A percentile compares a stretch with the other conserved stretches of the same genome.
phyloP scores from a whole-genome alignment of 2,888 invertebrate species.

The Crepidodera aurea region DNA sequence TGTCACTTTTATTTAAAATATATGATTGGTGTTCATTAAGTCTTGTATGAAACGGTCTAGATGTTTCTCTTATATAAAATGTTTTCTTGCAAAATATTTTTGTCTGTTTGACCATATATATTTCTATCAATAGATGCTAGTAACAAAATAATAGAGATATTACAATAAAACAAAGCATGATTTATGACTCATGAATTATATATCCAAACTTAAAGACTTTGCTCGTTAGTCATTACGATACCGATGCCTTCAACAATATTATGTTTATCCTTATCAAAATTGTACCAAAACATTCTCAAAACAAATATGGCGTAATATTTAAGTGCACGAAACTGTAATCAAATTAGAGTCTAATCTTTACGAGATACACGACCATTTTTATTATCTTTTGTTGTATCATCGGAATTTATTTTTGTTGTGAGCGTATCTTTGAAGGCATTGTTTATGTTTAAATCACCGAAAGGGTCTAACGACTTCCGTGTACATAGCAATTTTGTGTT shows the following conservation, averaged over 20 bases:
- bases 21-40: too few species aligned
- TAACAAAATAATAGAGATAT: too few species aligned
- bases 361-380: not conserved
- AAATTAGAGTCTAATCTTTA: not conserved
- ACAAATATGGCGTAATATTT: slow-evolving; percentile 6
- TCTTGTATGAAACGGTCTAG: too few species aligned
- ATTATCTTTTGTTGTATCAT: not conserved
- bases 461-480: slow-evolving; percentile 5
- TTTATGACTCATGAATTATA: too few species aligned
- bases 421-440: not conserved
- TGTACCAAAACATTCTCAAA: not conserved
- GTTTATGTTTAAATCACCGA: not conserved
- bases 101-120: too few species aligned
- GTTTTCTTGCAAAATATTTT: too few species aligned
- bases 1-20: too few species aligned
- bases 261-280: not conserved
- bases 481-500: not conserved
- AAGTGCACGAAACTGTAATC: not conserved
- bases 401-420: not conserved
- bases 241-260: not conserved
- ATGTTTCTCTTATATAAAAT: too few species aligned
- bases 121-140: too few species aligned
- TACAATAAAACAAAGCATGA: too few species aligned
- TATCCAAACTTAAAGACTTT: too few species aligned
- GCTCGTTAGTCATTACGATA: too few species aligned